phyloP scores from a whole-genome alignment of 2,113 vertebrate species.

The Isurus oxyrinchus region DNA sequence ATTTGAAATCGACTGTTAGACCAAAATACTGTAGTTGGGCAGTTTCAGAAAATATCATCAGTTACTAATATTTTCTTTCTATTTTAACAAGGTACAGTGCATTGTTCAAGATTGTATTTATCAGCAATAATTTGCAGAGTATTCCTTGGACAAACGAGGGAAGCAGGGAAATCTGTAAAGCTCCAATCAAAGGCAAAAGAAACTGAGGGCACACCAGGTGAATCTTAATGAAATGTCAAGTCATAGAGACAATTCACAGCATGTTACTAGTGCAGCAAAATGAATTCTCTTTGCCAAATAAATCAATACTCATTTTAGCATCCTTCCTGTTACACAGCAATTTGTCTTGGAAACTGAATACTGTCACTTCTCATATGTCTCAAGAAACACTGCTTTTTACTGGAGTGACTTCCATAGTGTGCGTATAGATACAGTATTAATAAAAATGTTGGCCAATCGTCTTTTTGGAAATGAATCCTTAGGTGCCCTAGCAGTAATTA shows the following conservation, averaged over 20 bases:
- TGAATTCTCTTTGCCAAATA: constrained; percentile 45
- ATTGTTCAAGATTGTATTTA: not conserved
- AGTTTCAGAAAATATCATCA: not conserved
- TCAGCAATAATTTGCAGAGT: not conserved
- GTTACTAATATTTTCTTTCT: not conserved
- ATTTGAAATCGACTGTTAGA: not conserved
- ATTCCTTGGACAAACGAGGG: not conserved
- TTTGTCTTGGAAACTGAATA: constrained; percentile 47
- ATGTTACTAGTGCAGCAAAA: constrained; percentile 44
- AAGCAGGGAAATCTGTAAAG: not conserved
- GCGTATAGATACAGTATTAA: not conserved
- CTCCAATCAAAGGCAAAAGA: constrained; percentile 26
- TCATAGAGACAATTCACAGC: constrained; percentile 45
- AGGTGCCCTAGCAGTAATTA: not conserved
- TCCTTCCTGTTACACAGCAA: constrained; percentile 44
- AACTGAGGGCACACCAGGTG: constrained; percentile 46
- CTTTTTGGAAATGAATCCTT: not conserved
- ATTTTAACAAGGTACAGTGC: constrained; percentile 14
- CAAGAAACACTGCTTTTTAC: constrained; percentile 37
- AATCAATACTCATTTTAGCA: constrained; percentile 48
- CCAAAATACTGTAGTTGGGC: not conserved
- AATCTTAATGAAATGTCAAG: constrained; percentile 47
- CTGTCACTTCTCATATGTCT: constrained; percentile 43
- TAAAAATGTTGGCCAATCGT: not conserved
- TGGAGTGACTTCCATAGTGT: constrained; percentile 31